Evolutionary conservation across 1,140 invertebrate genomes (phyloP).

Genomic region (Leptopilina boulardi): DNA sequence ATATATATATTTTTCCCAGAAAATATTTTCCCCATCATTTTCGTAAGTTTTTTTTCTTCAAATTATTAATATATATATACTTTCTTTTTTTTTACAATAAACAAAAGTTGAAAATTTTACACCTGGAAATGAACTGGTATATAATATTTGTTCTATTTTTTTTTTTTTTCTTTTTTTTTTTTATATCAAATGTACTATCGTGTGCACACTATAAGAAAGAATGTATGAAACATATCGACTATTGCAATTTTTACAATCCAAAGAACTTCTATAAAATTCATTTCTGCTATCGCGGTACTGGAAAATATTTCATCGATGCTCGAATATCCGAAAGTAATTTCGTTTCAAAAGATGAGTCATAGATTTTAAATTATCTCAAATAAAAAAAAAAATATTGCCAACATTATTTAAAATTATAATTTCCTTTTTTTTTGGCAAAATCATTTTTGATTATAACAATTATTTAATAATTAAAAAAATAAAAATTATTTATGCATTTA

Average conservation of each 20-base stretch:
- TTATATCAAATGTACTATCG: background rate
- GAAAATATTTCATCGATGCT: constrained; percentile 14
- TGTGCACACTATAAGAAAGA: background rate
- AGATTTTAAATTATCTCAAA: background rate
- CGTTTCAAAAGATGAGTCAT: background rate
- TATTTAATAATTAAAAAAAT: background rate
- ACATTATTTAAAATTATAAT: background rate
- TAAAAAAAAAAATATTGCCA: background rate
- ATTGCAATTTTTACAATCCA: constrained; percentile 14
- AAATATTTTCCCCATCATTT: no score
- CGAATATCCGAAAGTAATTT: background rate
- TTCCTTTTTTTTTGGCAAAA: background rate
- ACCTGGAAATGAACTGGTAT: background rate
- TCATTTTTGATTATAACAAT: background rate
- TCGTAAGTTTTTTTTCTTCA: no score
- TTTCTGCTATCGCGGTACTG: background rate
- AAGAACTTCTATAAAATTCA: constrained; percentile 14
- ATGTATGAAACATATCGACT: constrained; percentile 3
- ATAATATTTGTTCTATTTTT: background rate
- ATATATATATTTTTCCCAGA: no score
- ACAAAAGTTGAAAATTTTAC: background rate
- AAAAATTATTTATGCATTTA: no score
- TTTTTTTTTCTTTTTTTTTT: background rate
- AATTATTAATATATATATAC: no score
- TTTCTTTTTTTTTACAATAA: no score